Base-by-base conservation (phyloP, 1,140 invertebrate genomes). In the Euura saliciscinereae region DNA sequence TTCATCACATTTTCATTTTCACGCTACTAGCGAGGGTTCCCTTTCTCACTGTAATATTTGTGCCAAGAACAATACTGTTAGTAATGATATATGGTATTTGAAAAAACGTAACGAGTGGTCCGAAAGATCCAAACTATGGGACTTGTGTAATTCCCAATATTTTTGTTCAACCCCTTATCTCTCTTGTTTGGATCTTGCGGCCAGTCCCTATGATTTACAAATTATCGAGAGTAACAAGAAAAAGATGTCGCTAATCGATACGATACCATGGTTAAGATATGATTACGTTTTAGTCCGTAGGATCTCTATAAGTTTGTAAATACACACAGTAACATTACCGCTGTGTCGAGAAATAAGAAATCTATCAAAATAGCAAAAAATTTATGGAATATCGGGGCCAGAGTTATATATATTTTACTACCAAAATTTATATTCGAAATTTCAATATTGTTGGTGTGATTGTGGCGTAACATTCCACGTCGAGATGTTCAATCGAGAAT, bases 341-440 rank as follows among this genome's bases (percentile, higher is more conserved):
- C 51, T 59, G 28, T 28, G 28, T 28, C 28, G 28, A 59, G 28
- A 65, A 71, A 7, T 11, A 74, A 71, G 69, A 69, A 71, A 73
- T 73, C 64, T 75, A 69, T 75, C 74, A 74, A 75, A 75, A 76
- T 69, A 44, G n/a, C 66, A 81, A 82, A 78, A 82, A 79, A 81
- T 83, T 83, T 83, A 85, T 80, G 79, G 69, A 82, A 84, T 83
- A 84, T 78, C 80, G 85, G 84, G 84, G 83, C 84, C 85, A 87
- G 81, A 87, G 78, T 79, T 85, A 85, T 83, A 85, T 86, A 85
- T 86, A 81, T 86, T 87, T 87, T 85, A 86, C 77, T 86, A 86
- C 81, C 84, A 85, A 87, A 87, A 86, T 87, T 86, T 86, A 86
- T 86, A 86, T 82, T 86, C 82, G 78, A 86, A 86, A 87, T 86